Conservation (phyloP, 2,113 vertebrate species). For the Calypte anna region DNA sequence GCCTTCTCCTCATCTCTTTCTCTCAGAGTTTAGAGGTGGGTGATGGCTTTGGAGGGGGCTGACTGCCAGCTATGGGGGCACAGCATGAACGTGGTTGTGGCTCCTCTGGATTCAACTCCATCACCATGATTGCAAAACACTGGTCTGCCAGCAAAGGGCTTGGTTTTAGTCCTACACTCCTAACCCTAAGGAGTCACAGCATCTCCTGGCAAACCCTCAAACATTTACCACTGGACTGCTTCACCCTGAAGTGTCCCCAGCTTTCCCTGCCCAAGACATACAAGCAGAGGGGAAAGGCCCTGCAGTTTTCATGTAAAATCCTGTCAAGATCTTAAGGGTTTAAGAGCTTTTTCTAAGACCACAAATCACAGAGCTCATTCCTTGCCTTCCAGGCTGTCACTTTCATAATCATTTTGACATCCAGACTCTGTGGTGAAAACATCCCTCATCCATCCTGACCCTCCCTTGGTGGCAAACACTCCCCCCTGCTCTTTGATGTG, state of each 20-base stretch:
- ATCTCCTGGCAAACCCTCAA: not conserved
- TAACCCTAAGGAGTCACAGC: not conserved
- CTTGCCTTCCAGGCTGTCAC: not conserved
- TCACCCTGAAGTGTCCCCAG: not conserved
- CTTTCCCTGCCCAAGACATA: not conserved
- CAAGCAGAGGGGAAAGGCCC: not conserved
- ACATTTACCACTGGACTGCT: not conserved
- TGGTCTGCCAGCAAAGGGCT: not conserved
- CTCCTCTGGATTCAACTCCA: not conserved
- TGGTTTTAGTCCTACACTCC: not conserved
- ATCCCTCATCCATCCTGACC: not conserved
- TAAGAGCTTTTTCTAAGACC: not conserved
- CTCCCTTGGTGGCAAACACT: not conserved
- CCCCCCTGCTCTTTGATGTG: not conserved
- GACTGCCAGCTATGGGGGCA: not conserved
- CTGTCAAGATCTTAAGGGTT: conserved; percentile 28
- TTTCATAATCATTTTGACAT: conserved; percentile 39
- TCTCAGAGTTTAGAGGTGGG: not conserved
- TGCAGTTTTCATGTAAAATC: not conserved
- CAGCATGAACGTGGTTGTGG: not conserved
- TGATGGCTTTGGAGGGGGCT: not conserved
- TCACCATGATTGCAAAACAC: not conserved
- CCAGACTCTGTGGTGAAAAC: conserved; percentile 14
- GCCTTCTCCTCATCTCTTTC: not conserved
- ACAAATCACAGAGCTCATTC: conserved; percentile 29